Evolutionary conservation across 2,113 vertebrate species (phyloP).

Genomic region (Phalacrocorax aristotelis): DNA sequence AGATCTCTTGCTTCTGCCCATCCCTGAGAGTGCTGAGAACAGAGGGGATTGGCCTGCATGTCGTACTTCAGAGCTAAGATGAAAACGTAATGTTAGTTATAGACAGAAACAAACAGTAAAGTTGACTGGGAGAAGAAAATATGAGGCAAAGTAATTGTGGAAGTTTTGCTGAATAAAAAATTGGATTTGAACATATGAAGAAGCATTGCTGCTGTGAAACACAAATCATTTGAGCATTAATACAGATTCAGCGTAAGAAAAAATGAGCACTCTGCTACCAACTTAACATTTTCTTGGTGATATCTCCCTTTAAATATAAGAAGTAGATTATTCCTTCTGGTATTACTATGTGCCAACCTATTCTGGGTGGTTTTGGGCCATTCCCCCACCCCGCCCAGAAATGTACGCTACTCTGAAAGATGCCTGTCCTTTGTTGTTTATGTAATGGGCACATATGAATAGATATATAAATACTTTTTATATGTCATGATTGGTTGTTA

Average conservation of each 20-base stretch:
- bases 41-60: neutral
- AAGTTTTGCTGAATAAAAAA: neutral
- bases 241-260: neutral
- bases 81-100: neutral
- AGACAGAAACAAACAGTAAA: neutral
- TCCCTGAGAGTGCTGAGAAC: neutral
- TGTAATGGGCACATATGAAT: neutral
- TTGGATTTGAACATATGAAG: neutral
- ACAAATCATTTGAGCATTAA: neutral
- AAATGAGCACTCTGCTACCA: neutral
- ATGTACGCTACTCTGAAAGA: accelerated
- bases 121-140: neutral
- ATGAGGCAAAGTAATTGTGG: neutral
- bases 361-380: neutral
- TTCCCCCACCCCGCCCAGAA: neutral
- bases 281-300: neutral
- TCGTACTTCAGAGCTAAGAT: neutral
- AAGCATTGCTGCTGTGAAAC: neutral
- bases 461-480: neutral
- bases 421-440: neutral
- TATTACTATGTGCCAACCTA: neutral
- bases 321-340: neutral
- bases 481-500: neutral
- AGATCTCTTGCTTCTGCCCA: neutral
- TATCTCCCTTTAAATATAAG: neutral